These are phyloP conservation scores for Eurytoma californica DNA, from an alignment of 2,888 invertebrate species.

Conservation along the genomic window DNA sequence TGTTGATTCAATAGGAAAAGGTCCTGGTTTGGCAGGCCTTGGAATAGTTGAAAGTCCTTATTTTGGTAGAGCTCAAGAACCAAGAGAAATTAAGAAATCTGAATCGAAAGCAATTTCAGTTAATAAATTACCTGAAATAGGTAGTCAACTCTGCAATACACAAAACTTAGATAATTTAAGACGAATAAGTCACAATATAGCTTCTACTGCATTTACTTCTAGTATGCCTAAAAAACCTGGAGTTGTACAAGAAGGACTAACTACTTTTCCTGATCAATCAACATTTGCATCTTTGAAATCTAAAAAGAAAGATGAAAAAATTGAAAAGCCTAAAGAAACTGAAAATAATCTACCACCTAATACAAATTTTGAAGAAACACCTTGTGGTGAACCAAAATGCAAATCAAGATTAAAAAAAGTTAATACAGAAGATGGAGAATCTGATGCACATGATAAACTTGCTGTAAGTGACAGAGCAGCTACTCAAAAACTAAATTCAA, in stretches of 20 bases:
- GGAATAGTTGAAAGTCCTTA: constrained; percentile 70
- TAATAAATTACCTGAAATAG: constrained; percentile 28
- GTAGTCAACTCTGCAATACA: background rate
- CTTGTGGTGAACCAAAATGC: constrained; percentile 56
- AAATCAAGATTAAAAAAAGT: constrained; percentile 52
- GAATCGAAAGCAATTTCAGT: constrained; percentile 27
- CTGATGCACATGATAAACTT: constrained; percentile 23
- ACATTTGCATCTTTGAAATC: constrained; percentile 37
- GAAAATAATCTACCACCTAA: constrained; percentile 14
- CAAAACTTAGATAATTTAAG: constrained; percentile 34
- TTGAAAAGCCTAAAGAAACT: constrained; percentile 52
- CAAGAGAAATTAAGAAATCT: constrained; percentile 36
- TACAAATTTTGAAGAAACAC: constrained; percentile 47
- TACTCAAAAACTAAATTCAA: constrained; percentile 22
- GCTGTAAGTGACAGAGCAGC: constrained; percentile 17
- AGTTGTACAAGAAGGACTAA: constrained; percentile 63
- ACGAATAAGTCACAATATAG: background rate
- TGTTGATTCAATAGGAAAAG: constrained; percentile 68
- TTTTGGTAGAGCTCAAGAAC: constrained; percentile 59
- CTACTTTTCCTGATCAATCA: constrained; percentile 57
- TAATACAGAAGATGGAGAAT: background rate
- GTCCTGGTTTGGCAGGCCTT: constrained; percentile 66
- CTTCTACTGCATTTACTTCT: constrained; percentile 38
- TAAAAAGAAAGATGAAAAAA: constrained; percentile 57
- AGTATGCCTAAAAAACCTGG: constrained; percentile 60